Evolutionary conservation across 64 coral and sea anemone genomes (phyloP), one percentile per base, ranked within the genome.

Genomic region (Exaiptasia diaphana): DNA sequence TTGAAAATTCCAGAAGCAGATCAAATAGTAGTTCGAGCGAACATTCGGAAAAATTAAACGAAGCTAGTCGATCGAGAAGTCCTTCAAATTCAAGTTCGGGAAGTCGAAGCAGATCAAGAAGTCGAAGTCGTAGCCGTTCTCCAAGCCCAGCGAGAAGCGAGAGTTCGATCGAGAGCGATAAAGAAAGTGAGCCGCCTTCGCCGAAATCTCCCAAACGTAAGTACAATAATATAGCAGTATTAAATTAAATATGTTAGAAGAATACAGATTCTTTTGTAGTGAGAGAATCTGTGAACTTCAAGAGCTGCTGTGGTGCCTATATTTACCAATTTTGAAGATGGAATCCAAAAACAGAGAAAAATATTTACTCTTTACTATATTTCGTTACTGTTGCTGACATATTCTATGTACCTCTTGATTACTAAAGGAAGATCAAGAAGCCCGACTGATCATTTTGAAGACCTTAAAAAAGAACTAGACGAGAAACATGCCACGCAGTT

Each of bases 401-500:
- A n/a, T n/a, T n/a, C n/a, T n/a, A n/a, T n/a, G n/a, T n/a, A n/a
- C n/a, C n/a, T n/a, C n/a, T n/a, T n/a, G n/a, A n/a, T n/a, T n/a
- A n/a, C n/a, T 76, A 38, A 61, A 86, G 33, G 17, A 60, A 10
- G 73, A 67, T 4, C 41, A 39, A 67, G 65, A 86, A 27, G 83
- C 76, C 24, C 31, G 13, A 65, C 61, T 20, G 61, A 65, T 33
- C 36, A 88, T 14, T 55, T 88, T 21, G 80, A 85, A 14, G 68
- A 83, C 27, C 44, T 89, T 3, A 83, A 80, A 53, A 58, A 61
- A 64, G 64, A 84, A 52, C 68, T 95, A 20, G 74, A 88, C 35
- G 86, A 85, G 67, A 40, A 89, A 32, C 75, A 82, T 30, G 38
- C 60, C 24, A 68, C 46, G 41, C 91, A 95, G 64, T 56, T 95